phyloP scores from a whole-genome alignment of 1,140 invertebrate species.

The silkworm (Bombyx mori) region DNA sequence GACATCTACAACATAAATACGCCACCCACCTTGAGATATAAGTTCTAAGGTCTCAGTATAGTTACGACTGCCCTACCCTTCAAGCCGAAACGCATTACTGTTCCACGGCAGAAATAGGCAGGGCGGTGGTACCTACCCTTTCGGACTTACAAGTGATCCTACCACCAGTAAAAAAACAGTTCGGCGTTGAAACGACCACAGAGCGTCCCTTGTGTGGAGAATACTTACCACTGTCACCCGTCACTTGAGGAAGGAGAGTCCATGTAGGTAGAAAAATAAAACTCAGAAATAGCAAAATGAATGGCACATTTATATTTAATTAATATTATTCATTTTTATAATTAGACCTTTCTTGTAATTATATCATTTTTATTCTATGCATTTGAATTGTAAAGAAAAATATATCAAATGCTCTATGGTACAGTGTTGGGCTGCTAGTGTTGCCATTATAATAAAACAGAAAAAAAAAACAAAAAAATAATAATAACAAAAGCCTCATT shows the following conservation, averaged over 20 bases:
- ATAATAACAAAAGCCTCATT: constrained; percentile 45
- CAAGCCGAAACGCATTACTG: too few relatives aligned
- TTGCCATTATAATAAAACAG: constrained; percentile 17
- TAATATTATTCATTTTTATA: constrained; percentile 71
- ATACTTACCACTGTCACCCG: too few relatives aligned
- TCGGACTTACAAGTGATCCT: too few relatives aligned
- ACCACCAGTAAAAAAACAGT: too few relatives aligned
- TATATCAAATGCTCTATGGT: constrained; percentile 34
- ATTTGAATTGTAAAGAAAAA: constrained; percentile 43
- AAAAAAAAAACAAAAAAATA: constrained; percentile 21
- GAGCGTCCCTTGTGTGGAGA: too few relatives aligned
- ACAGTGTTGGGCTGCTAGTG: constrained; percentile 24
- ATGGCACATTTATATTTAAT: constrained; percentile 71
- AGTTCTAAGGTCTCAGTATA: too few relatives aligned
- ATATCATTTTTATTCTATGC: constrained; percentile 57
- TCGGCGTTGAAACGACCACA: too few relatives aligned
- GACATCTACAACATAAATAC: too few relatives aligned
- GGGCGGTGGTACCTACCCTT: too few relatives aligned
- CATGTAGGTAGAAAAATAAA: constrained; percentile 38
- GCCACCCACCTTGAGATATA: too few relatives aligned
- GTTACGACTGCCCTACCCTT: too few relatives aligned
- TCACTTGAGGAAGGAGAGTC: background rate
- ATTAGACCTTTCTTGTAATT: constrained; percentile 65
- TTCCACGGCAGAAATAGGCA: too few relatives aligned
- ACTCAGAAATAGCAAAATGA: constrained; percentile 67